Evolutionary conservation across 2,797 vertebrate species (phyloP), one percentile per base, ranked within the genome.

Genomic region (Tenualosa ilisha): DNA sequence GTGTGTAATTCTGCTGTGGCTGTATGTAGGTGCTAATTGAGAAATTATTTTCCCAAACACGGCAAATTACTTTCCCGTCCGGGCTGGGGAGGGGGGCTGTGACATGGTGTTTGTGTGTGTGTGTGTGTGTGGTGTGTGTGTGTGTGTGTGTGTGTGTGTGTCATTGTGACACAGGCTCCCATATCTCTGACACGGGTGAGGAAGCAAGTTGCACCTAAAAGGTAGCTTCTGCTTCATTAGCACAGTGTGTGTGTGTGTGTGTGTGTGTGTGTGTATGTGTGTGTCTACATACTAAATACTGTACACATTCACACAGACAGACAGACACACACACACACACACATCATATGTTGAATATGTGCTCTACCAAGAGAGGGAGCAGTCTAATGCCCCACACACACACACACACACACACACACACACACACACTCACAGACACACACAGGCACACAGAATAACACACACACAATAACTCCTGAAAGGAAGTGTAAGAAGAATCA

Each of bases 171-270:
- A 31, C 31, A 31, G 31, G 31, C 31, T 31, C 1, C 31, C 31
- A 1, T 31, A 31, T 31, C 31, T 86, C 61, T 85, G 82, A 81
- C 81, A 65, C 24, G 49, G 79, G 61, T 51, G 56, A 37, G 26
- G 54, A 43, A 20, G 59, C 43, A 24, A 51, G 81, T 43, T 12
- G 81, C 56, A 24, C 43, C 2, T 24, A 2, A 8, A 84, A 81
- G 86, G 87, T 84, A 82, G 81, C 22, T 11, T 63, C n/a, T 3
- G 22, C 8, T 63, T 24, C 2, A 24, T 59, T 24, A 11, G 2
- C 61, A 31, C 31, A 13, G 51, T 13, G 11, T 54, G 51, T 13
- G 15, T 59, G 56, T 59, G 17, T n/a, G n/a, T n/a, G n/a, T n/a
- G n/a, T n/a, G n/a, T n/a, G n/a, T n/a, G n/a, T n/a, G n/a, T 54